Percentiles rank a stretch among this genome's conserved stretches.
Conservation (phyloP, 2,888 invertebrate species). For the Conomelus anceps region DNA sequence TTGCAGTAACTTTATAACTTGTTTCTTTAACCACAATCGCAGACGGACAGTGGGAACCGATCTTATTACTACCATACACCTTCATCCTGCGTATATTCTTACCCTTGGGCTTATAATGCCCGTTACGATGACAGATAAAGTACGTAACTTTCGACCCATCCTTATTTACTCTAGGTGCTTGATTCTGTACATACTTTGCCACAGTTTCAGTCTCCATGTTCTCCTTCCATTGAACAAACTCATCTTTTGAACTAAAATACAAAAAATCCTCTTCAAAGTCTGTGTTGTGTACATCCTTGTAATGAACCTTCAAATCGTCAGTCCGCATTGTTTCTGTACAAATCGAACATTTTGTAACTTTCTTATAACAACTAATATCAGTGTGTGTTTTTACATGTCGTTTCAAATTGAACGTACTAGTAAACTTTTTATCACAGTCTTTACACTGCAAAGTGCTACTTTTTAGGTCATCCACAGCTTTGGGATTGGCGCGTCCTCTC, state of each 20-base stretch:
- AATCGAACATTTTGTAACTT: background rate
- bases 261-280: background rate
- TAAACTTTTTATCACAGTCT: background rate
- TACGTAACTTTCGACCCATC: background rate
- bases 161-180: slow-evolving; percentile 4
- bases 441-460: background rate
- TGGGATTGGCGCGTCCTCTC: background rate
- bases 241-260: background rate
- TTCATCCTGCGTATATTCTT: slow-evolving; percentile 12
- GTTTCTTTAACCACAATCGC: slow-evolving; percentile 3
- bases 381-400: background rate
- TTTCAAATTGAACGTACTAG: background rate
- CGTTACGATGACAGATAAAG: slow-evolving; percentile 13
- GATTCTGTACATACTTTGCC: background rate
- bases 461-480: background rate
- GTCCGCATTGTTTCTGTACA: background rate
- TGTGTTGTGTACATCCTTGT: background rate
- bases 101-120: background rate
- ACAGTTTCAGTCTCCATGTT: slow-evolving; percentile 7
- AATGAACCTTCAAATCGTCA: background rate
- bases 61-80: slow-evolving; percentile 1
- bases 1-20: background rate
- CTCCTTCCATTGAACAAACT: slow-evolving; percentile 8
- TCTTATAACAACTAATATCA: background rate
- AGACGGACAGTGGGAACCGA: slow-evolving; percentile 12